These are phyloP conservation scores for Pelecanus crispus DNA, from an alignment of 2,113 vertebrate species.

Conservation along the genomic window DNA sequence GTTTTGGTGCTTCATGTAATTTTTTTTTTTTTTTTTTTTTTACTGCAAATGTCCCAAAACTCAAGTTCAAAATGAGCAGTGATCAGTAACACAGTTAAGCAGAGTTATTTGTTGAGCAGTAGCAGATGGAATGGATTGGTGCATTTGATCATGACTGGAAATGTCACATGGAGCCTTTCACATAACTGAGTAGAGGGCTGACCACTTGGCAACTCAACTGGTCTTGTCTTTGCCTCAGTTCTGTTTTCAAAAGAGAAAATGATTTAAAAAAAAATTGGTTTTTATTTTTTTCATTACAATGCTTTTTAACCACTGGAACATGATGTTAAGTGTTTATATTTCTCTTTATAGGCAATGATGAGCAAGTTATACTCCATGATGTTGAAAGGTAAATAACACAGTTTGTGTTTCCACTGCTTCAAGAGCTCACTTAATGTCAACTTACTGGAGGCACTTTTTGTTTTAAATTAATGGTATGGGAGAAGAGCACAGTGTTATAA, in stretches of 20 bases:
- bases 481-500: not conserved
- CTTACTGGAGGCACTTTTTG: not conserved
- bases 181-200: not conserved
- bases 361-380: constrained; percentile 98
- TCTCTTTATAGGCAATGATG: constrained; percentile 88
- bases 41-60: not conserved
- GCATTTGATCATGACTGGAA: not conserved
- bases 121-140: not conserved
- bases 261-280: not conserved
- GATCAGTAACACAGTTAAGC: not conserved
- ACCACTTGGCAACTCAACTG: not conserved
- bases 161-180: not conserved
- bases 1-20: not conserved
- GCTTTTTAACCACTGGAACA: not conserved
- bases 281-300: not conserved
- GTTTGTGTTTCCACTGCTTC: constrained; percentile 19
- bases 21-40: not conserved
- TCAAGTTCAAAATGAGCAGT: not conserved
- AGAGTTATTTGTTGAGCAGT: not conserved
- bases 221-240: not conserved
- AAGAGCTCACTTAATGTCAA: not conserved
- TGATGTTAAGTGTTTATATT: constrained; percentile 39
- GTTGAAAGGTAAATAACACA: constrained; percentile 87
- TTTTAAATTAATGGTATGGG: not conserved
- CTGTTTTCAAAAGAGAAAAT: not conserved